Evolutionary conservation across 1,140 invertebrate species (phyloP), one percentile per base, ranked within the genome.

Genomic region (Tetramorium simillimum): DNA sequence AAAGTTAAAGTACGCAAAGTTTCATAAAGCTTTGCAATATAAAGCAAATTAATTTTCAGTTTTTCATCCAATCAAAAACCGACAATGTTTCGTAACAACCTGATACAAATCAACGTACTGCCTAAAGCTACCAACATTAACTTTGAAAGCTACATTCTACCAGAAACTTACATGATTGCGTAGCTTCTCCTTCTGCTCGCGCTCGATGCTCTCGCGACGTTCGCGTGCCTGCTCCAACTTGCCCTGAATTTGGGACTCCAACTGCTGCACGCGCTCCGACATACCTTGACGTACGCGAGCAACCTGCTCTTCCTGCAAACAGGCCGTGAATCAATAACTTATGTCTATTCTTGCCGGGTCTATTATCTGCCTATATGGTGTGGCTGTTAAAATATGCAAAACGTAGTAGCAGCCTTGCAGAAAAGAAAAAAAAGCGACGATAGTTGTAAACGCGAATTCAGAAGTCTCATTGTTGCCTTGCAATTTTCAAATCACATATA

Each of bases 181-280:
- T 67, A 98, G 95, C 92, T 97, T 97, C 93, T 98, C 97, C 91
- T 96, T 96, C 92, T 97, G 97, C 93, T 97, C 97, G 84, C 96
- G 96, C 93, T 97, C 97, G 65, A 97, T 94, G 89, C 96, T 96
- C 86, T 96, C 96, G 62, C 97, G 96, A 88, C 97, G 96, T 86
- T 96, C 96, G 82, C 97, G 96, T 87, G 97, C 97, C 88, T 96
- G 96, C 87, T 97, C 96, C 92, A 98, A 94, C 95, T 97, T 98
- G 88, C 96, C 96, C 92, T 97, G 97, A 90, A 98, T 97, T 88
- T 97, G 95, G 73, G 95, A 94, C 91, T 97, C 97, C 58, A 97
- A 94, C 91, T 96, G 96, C 91, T 96, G 96, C 89, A 97, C 96
- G 90, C 96, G 96, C 89, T 96, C 96, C 87, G 95, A 95, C 93